Conservation (phyloP, 2,888 invertebrate species). For the Philonicus albiceps region DNA sequence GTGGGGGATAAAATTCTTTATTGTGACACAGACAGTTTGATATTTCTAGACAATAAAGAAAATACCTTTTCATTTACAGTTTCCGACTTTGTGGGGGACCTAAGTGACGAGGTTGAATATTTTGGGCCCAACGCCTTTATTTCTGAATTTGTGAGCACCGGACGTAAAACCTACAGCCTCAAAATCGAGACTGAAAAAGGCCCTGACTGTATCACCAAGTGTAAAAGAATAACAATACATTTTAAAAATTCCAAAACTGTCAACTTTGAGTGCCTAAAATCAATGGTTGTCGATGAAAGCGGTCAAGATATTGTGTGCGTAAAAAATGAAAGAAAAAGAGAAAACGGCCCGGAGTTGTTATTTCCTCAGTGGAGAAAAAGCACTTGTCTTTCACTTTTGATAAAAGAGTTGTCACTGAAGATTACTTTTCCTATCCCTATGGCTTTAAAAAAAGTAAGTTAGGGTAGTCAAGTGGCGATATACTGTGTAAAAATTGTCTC, state of each 20-base stretch:
- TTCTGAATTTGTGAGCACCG: conserved; percentile 23
- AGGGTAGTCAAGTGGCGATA: not conserved
- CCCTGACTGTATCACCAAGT: not conserved
- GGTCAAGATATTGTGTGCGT: not conserved
- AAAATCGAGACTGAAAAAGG: conserved; percentile 17
- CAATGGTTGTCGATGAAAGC: not conserved
- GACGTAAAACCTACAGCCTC: not conserved
- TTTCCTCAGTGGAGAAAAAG: not conserved
- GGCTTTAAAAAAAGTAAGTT: not conserved
- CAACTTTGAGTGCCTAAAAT: not conserved
- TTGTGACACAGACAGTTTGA: not conserved
- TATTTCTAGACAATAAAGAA: conserved; percentile 1
- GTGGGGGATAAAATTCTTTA: not conserved
- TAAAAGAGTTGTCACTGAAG: not conserved
- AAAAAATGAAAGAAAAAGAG: not conserved
- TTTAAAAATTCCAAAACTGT: not conserved
- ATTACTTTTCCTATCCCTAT: not conserved
- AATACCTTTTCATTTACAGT: not conserved
- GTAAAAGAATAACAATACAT: not conserved
- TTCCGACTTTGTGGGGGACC: not conserved
- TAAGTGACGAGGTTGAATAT: conserved; percentile 11
- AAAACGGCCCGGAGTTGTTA: not conserved
- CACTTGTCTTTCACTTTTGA: conserved; percentile 9
- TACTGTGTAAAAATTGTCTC: not conserved
- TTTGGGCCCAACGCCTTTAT: conserved; percentile 17